Evolutionary conservation across 64 coral and sea anemone species (phyloP).

Genomic region (Porites lutea): DNA sequence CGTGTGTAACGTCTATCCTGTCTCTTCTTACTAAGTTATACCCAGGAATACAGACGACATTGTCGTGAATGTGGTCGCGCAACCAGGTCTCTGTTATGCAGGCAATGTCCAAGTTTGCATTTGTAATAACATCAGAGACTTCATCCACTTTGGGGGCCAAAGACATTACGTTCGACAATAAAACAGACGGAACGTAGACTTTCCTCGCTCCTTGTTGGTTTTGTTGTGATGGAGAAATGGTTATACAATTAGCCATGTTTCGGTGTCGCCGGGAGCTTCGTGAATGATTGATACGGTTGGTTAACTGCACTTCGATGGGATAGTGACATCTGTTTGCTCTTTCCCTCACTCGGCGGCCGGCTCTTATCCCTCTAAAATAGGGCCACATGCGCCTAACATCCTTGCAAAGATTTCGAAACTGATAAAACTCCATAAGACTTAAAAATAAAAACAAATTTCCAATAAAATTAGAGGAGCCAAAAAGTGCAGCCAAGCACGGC

Average conservation of each 20-base stretch:
- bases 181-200: conserved; percentile 15
- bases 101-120: conserved; percentile 22
- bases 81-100: conserved; percentile 72
- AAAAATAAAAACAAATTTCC: background rate
- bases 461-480: background rate
- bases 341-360: background rate
- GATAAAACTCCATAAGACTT: background rate
- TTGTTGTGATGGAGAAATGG: conserved; percentile 29
- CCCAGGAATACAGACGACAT: conserved; percentile 38
- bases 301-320: conserved; percentile 20
- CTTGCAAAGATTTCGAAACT: background rate
- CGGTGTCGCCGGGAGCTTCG: conserved; percentile 12
- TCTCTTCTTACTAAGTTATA: conserved; percentile 39
- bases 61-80: conserved; percentile 34
- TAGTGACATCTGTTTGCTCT: conserved; percentile 25
- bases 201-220: background rate
- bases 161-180: conserved; percentile 24
- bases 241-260: conserved; percentile 17
- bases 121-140: background rate
- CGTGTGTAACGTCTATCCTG: background rate
- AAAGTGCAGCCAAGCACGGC: conserved; percentile 6
- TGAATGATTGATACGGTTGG: conserved; percentile 36
- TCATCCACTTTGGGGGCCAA: conserved; percentile 25
- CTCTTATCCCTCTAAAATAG: background rate
- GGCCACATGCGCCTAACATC: background rate